Conservation (phyloP, 2,888 invertebrate species). For the Deilephila elpenor region DNA sequence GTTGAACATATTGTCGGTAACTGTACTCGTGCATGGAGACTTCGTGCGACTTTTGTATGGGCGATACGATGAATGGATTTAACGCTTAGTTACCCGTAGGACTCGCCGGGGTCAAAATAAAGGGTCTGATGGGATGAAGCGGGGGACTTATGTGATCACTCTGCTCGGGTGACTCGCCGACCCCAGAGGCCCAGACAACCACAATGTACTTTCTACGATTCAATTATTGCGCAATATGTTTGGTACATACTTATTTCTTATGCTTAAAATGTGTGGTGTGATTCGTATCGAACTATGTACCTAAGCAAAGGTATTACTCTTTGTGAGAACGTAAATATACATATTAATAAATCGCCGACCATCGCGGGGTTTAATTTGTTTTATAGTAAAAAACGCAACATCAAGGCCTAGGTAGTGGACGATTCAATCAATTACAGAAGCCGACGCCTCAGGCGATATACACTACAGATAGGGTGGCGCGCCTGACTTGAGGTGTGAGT, state of each 20-base stretch:
- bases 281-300: too few relatives aligned
- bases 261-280: too few relatives aligned
- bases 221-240: background rate
- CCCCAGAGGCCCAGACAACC: constrained; percentile 15
- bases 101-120: constrained; percentile 16
- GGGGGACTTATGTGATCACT: constrained; percentile 21
- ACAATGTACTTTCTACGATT: background rate
- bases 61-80: constrained; percentile 39
- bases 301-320: too few relatives aligned
- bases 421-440: constrained; percentile 81
- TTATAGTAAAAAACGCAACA: constrained; percentile 14
- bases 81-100: constrained; percentile 15
- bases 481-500: constrained; percentile 48
- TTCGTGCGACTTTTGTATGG: constrained; percentile 34
- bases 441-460: constrained; percentile 74
- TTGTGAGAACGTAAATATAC: too few relatives aligned
- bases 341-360: too few relatives aligned
- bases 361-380: background rate
- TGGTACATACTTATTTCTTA: too few relatives aligned
- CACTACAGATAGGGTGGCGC: constrained; percentile 64
- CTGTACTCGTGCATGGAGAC: background rate
- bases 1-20: background rate
- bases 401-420: constrained; percentile 47
- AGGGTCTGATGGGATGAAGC: constrained; percentile 22
- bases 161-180: constrained; percentile 8